Evolutionary conservation across 1,140 invertebrate species (phyloP), one percentile per base, ranked within the genome.

Genomic region (Drosophila cardini): DNA sequence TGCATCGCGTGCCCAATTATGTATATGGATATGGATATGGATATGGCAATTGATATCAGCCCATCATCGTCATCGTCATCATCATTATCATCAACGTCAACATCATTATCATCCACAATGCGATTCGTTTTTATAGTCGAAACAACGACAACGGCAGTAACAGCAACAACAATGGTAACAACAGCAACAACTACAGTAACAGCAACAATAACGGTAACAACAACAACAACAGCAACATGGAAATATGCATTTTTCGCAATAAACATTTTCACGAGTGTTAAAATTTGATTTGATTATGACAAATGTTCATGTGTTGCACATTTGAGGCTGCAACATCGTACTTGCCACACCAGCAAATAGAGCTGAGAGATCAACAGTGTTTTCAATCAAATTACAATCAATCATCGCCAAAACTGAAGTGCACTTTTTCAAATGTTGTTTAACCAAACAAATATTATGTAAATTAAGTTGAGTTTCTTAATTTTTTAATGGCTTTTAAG

Each of bases 1-100:
- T 61, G 74, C 81, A 78, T 85, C 86, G 85, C 80, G 84, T 89
- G 84, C 65, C 67, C 83, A 89, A 89, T 89, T 89, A 89, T 89
- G 85, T 78, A 67, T 68, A 63, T 71, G 63, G 56, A 50, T 46
- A 70, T 64, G 50, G 42, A 48, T 40, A 52, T 58, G 56, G 64
- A 26, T 69, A 62, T 62, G 52, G 50, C 43, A 67, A 87, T 87
- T 80, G 80, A 61, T 73, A 83, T 74, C 56, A 74, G 50, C 75
- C 56, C 65, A 62, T 62, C 65, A 64, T 72, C 42, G 32, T 36
- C 63, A 9, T 46, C 67, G 10, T 65, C 16, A 9, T 34, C 60
- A 30, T 53, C 48, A 30, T 67, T 50, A 50, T 61, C 56, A 43
- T 30, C 38, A 48, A 32, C 53, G 50, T 70, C 61, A 68, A 68